Conservation (phyloP, 2,113 vertebrate genomes). For the Syrmaticus mikado region DNA sequence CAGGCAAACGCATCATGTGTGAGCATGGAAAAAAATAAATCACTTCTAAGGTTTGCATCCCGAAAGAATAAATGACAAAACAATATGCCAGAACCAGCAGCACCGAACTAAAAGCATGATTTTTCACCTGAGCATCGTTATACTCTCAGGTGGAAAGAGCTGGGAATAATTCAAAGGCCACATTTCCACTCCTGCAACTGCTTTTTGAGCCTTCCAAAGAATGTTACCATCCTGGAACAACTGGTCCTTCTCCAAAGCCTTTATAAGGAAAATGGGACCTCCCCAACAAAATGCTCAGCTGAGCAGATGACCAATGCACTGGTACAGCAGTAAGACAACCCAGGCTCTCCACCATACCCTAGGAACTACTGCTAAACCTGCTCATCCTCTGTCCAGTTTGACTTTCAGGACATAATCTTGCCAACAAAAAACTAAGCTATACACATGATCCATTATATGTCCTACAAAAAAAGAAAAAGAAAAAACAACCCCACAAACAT, state of each 20-base stretch:
- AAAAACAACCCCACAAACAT: not conserved
- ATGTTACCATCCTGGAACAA: not conserved
- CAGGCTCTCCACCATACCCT: not conserved
- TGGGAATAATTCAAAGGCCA: not conserved
- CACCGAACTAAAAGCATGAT: not conserved
- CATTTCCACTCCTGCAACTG: not conserved
- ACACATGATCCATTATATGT: rapidly evolving
- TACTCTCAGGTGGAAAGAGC: not conserved
- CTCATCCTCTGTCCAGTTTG: not conserved
- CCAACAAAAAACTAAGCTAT: not conserved
- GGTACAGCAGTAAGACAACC: not conserved
- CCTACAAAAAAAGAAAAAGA: not conserved
- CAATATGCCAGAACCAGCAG: not conserved
- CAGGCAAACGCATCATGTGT: not conserved
- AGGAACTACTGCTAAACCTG: not conserved
- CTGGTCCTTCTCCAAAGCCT: not conserved
- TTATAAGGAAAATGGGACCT: not conserved
- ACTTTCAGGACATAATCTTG: not conserved
- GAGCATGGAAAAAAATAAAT: not conserved
- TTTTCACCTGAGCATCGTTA: not conserved
- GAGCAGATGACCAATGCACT: not conserved
- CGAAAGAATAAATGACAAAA: not conserved
- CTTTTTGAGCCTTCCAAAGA: not conserved
- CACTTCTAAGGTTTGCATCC: not conserved
- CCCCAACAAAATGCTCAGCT: not conserved